Base-by-base conservation (phyloP, 2,888 invertebrate genomes). In the Chalcosyrphus nemorum region DNA sequence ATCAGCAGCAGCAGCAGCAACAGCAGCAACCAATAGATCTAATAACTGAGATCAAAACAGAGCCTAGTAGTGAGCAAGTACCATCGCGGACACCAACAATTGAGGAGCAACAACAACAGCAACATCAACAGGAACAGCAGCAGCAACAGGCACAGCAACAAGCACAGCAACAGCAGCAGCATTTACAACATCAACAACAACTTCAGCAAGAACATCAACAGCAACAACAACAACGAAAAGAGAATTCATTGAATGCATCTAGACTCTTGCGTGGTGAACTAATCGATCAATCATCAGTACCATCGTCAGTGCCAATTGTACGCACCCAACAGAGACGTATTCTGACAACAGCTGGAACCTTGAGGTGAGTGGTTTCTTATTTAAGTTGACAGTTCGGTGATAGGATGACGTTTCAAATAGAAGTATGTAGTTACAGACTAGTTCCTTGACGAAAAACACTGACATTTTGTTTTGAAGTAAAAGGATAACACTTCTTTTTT, bases 271-370 rank as follows among this genome's bases (percentile, higher is more conserved):
- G 76, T 17, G 47, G 59, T 45, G 82, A 82, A 7, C 41, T 81
- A 50, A 66, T 74, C 57, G 80, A 72, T 32, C 47, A 86, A 66
- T 11, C 87, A 68, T 63, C 86, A 47, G 78, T 87, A 21, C 47
- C 86, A 66, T 11, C 87, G 70, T 63, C 86, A 47, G 78, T 87
- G 24, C 86, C 88, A 11, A 86, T 89, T 72, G 88, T 88, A 17
- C 88, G 89, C 24, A 87, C 88, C 2, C 90, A 88, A 68, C 90
- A 90, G 76, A 88, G 90, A 4, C 89, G 92, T 35, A 92, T 92
- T 59, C 87, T 92, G 21, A 92, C 92, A 77, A 92, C 92, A 17
- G 89, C 91, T 3, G 92, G 92, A 19, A 92, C 91, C 52, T 88
- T 92, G 88, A 86, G 88, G 88, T 88, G 72, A 77, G 71, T 77